Percentiles rank a stretch among this genome's conserved stretches.
Conservation (phyloP, 2,888 invertebrate genomes). For the Linhomoeus sp. region DNA sequence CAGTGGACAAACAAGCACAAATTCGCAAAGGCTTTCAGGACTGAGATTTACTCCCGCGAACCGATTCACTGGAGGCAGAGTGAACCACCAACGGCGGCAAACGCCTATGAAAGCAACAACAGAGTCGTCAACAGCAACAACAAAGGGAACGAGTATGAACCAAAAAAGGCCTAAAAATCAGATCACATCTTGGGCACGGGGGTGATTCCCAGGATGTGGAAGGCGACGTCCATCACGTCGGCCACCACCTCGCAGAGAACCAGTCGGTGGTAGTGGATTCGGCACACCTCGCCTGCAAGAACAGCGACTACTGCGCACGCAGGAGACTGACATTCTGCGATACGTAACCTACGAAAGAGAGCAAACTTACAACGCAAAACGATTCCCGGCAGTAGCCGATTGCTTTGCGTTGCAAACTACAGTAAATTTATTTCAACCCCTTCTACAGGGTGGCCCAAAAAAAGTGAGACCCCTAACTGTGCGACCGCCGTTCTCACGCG, state of each 20-base stretch:
- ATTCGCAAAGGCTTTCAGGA: too few relatives aligned
- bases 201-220: slow-evolving; percentile 70
- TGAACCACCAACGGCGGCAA: too few relatives aligned
- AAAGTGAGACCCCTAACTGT: too few relatives aligned
- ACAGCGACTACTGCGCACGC: neutral
- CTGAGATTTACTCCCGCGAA: too few relatives aligned
- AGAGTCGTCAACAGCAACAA: neutral
- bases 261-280: slow-evolving; percentile 60
- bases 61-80: too few relatives aligned
- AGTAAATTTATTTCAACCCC: too few relatives aligned
- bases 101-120: neutral
- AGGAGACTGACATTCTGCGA: neutral
- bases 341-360: slow-evolving; percentile 2
- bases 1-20: too few relatives aligned
- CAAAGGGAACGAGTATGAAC: neutral
- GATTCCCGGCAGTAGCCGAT: too few relatives aligned
- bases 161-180: neutral
- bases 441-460: too few relatives aligned
- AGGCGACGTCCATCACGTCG: slow-evolving; percentile 59
- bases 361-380: too few relatives aligned
- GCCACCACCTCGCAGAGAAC: slow-evolving; percentile 81
- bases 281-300: neutral
- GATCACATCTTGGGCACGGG: slow-evolving; percentile 75
- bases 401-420: too few relatives aligned
- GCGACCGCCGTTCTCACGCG: too few relatives aligned